Base-by-base conservation (phyloP, 1,140 invertebrate species). In the Lordiphosa collinella region DNA sequence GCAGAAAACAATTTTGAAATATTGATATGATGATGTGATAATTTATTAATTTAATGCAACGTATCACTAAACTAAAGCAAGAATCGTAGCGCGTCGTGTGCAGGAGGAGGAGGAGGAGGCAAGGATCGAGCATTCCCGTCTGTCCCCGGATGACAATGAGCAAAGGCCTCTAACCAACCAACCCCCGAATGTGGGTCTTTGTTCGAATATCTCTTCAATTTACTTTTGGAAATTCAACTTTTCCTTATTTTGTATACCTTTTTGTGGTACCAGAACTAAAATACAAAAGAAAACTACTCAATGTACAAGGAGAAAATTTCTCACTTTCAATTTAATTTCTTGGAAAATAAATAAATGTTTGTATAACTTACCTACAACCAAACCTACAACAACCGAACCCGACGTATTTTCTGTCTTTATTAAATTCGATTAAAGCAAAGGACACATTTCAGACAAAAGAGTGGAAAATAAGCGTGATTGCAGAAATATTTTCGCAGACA, bases 41-140 rank as follows among this genome's bases (percentile, higher is more conserved):
- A 76, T 79, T 75, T 58, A 51, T 67, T 84, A 76, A 84, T 80
- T 82, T 80, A 82, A 80, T 67, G 47, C 72, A 71, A 71, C 70
- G 53, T 82, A 84, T 84, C 78, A 82, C 76, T 67, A 75, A 60
- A 49, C 47, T 37, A 47, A 69, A 59, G 49, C 2, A 40, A 36
- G 13, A 55, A 50, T 38, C 52, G 59, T 43, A 67, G 65, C 76
- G 76, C 78, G 71, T 74, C 50, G 60, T 69, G 59, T 73, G 37
- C 3, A 58, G 16, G 16, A 22, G n/a, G n/a, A n/a, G n/a, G n/a
- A 16, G 18, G 18, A 35, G 32, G 6, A 14, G 11, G 9, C 43
- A 58, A 52, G 54, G 56, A 65, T 63, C 57, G 74, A 82, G 68
- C 78, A 82, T 82, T 82, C 76, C 76, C 67, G 71, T 71, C 70